phyloP scores from a whole-genome alignment of 2,113 vertebrate species.

The Ascaphus truei region DNA sequence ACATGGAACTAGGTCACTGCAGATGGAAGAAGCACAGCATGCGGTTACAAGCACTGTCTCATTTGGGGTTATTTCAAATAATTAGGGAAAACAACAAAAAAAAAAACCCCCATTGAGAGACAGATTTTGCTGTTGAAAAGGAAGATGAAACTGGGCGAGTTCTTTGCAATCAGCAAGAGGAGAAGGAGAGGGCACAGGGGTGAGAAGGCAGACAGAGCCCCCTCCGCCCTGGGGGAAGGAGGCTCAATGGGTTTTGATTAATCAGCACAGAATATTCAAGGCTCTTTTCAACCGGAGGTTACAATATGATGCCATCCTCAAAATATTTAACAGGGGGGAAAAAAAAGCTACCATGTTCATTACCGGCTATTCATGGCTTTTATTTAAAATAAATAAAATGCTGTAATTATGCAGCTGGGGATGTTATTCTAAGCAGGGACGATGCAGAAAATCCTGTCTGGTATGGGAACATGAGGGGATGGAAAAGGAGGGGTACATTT shows the following conservation, averaged over 20 bases:
- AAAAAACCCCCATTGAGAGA: no score
- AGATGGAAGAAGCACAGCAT: no score
- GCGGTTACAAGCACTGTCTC: no score
- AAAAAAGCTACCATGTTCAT: constrained; percentile 19
- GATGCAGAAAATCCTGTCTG: neutral
- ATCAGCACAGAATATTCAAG: neutral
- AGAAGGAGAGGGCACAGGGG: neutral
- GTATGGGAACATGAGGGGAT: neutral
- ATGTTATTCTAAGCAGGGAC: neutral
- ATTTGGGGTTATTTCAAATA: no score
- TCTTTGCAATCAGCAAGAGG: neutral
- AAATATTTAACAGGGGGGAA: constrained; percentile 6
- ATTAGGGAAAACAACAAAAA: no score
- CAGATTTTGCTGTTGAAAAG: no score
- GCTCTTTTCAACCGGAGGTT: neutral
- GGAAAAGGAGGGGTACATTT: neutral
- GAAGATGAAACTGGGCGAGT: neutral
- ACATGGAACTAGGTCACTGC: no score
- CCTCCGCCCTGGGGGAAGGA: neutral
- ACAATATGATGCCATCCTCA: constrained; percentile 2
- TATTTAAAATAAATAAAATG: constrained; percentile 23
- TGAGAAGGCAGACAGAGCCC: neutral
- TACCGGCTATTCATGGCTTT: constrained; percentile 24
- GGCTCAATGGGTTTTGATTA: constrained; percentile 14
- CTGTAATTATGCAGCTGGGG: constrained; percentile 25